These are phyloP conservation scores for Umimayanthus kanabou DNA, from an alignment of 92 coral and sea anemone genomes.

Conservation along the genomic window DNA sequence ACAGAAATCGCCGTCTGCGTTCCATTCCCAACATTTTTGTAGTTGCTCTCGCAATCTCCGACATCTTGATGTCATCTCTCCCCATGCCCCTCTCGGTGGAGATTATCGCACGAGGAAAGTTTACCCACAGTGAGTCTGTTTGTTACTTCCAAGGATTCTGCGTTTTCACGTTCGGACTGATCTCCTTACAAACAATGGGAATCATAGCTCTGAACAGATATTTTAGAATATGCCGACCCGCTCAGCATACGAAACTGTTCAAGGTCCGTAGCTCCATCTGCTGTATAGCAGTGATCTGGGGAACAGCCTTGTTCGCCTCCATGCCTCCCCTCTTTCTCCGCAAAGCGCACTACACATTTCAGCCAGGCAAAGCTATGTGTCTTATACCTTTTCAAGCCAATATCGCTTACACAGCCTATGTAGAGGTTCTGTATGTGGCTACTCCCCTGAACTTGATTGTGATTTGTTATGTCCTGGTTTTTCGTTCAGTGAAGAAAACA, in stretches of 20 bases:
- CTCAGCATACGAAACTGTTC: constrained; percentile 47
- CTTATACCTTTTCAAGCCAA: constrained; percentile 67
- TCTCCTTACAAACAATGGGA: constrained; percentile 69
- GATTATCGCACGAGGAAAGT: constrained; percentile 53
- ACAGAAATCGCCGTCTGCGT: constrained; percentile 62
- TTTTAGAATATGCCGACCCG: constrained; percentile 58
- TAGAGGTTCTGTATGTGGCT: constrained; percentile 55
- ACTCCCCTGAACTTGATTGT: constrained; percentile 49
- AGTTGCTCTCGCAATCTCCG: constrained; percentile 68
- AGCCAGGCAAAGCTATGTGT: constrained; percentile 81
- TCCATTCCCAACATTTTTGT: constrained; percentile 65
- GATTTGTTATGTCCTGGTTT: constrained; percentile 57
- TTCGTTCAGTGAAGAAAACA: constrained; percentile 49
- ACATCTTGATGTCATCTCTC: constrained; percentile 65
- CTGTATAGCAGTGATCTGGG: constrained; percentile 52
- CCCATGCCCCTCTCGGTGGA: constrained; percentile 70
- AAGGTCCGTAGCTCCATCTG: constrained; percentile 43
- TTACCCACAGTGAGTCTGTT: constrained; percentile 45
- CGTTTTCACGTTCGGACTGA: constrained; percentile 60
- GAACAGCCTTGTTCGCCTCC: constrained; percentile 53
- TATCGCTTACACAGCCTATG: constrained; percentile 55
- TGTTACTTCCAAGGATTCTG: constrained; percentile 70
- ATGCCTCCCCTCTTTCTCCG: constrained; percentile 61
- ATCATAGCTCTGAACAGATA: constrained; percentile 69
- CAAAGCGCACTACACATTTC: constrained; percentile 51